Percentiles rank a stretch among this genome's conserved stretches.
Evolutionary conservation across 2,113 vertebrate genomes (phyloP).

Genomic region (Collichthys lucidus): DNA sequence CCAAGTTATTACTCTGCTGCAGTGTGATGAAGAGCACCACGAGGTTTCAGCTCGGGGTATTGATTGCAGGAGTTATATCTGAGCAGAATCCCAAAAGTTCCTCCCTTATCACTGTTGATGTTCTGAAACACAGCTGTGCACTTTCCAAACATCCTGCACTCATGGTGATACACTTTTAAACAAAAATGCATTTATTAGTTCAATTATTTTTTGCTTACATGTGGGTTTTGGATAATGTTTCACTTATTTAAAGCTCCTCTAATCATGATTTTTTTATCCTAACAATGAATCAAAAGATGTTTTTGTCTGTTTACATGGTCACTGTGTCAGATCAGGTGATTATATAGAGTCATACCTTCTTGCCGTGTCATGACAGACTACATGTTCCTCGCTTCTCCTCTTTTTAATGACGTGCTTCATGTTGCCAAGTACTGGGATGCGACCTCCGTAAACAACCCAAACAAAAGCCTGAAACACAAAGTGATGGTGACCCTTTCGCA

Average conservation of each 20-base stretch:
- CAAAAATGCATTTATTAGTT: background rate
- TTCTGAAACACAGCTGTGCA: constrained; percentile 24
- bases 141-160: background rate
- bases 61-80: background rate
- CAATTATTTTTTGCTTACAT: background rate
- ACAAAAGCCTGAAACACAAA: too few species aligned
- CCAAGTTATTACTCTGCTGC: constrained; percentile 19
- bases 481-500: too few species aligned
- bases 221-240: background rate
- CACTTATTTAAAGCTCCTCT: background rate
- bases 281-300: background rate
- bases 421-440: too few species aligned
- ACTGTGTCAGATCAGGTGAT: too few species aligned
- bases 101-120: constrained; percentile 1
- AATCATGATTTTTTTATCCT: background rate
- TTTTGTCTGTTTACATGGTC: too few species aligned
- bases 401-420: too few species aligned
- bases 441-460: too few species aligned
- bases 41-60: background rate
- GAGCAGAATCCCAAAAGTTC: background rate
- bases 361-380: too few species aligned
- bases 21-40: background rate
- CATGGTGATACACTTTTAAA: background rate
- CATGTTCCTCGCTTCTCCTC: too few species aligned
- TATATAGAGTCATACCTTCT: too few species aligned